Base-by-base conservation (phyloP, 2,113 vertebrate genomes). In the Cyanistes caeruleus region DNA sequence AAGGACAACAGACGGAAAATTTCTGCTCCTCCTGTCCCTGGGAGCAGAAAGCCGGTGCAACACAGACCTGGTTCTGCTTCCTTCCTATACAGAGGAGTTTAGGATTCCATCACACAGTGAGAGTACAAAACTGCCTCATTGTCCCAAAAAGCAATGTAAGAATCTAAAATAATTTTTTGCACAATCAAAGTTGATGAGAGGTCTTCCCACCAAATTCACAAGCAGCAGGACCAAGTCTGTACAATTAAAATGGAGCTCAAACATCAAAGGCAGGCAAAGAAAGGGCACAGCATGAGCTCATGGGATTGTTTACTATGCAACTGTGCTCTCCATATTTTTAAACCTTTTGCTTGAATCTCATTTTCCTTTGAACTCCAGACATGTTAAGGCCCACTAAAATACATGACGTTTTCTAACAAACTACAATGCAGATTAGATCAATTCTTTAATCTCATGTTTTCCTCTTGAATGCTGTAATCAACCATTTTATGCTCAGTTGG, bases 241-340 rank as follows among this genome's bases (percentile, higher is more conserved):
- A n/a, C 1, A 3, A 88, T 75, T 75, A 84, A 90, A 94, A 72
- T 8, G 18, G 87, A 92, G n/a, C 41, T 78, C 52, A 44, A 63
- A 44, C 73, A 92, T 96, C 94, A 97, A 93, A 95, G 84, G 43
- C 89, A 75, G 52, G 11, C 35, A 94, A 91, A 81, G 84, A 90
- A 95, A 82, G 44, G 31, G n/a, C 91, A 52, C 87, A 91, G 93
- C 84, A 44, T 25, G 91, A 91, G 56, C n/a, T 89, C 70, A 48
- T 86, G 96, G 76, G 89, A 78, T 80, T 93, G 89, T 91, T 95
- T 84, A 56, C 76, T 78, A 67, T 11, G 7, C 39, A 83, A 65
- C 5, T 67, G 2, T 23, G 44, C n/a, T 79, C 13, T 64, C 44
- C 62, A 49, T 49, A 48, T 75, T 64, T 83, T 89, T 87, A 56